Evolutionary conservation across 1,140 invertebrate species (phyloP).

Genomic region (Lasaia peninsularis): DNA sequence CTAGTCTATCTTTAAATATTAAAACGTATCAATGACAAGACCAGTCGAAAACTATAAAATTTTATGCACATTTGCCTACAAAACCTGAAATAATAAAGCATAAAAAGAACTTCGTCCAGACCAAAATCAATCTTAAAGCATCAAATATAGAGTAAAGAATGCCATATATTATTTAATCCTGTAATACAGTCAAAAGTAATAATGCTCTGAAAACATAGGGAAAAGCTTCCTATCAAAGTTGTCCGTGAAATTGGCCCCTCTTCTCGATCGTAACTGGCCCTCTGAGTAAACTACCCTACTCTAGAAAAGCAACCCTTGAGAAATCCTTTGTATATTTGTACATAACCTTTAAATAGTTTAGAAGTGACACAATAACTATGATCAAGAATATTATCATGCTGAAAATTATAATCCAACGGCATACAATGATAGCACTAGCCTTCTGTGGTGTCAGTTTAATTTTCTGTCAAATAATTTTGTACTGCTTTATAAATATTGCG

Average conservation of each 20-base stretch:
- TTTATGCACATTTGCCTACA: too few species aligned
- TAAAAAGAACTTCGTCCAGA: not conserved
- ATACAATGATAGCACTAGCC: too few species aligned
- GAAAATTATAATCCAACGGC: too few species aligned
- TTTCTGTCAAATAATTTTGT: too few species aligned
- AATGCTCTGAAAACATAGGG: slow-evolving; percentile 7
- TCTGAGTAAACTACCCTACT: slow-evolving; percentile 11
- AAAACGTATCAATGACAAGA: too few species aligned
- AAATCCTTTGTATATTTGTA: slow-evolving; percentile 7
- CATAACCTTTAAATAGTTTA: not conserved
- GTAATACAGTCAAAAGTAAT: slow-evolving; percentile 1
- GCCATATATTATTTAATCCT: not conserved
- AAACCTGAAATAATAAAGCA: too few species aligned
- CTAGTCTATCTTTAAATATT: too few species aligned
- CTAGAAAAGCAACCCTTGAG: not conserved
- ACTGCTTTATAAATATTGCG: too few species aligned
- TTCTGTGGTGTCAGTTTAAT: too few species aligned
- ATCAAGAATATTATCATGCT: too few species aligned
- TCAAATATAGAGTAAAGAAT: not conserved
- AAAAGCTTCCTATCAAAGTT: slow-evolving; percentile 12
- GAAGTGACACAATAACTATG: not conserved
- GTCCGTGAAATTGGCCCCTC: slow-evolving; percentile 10
- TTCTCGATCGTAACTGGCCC: slow-evolving; percentile 12
- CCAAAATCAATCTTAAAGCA: not conserved
- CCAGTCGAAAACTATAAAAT: too few species aligned